These are phyloP conservation scores for Erebia ligea DNA, from an alignment of 2,888 invertebrate genomes.

Conservation along the genomic window DNA sequence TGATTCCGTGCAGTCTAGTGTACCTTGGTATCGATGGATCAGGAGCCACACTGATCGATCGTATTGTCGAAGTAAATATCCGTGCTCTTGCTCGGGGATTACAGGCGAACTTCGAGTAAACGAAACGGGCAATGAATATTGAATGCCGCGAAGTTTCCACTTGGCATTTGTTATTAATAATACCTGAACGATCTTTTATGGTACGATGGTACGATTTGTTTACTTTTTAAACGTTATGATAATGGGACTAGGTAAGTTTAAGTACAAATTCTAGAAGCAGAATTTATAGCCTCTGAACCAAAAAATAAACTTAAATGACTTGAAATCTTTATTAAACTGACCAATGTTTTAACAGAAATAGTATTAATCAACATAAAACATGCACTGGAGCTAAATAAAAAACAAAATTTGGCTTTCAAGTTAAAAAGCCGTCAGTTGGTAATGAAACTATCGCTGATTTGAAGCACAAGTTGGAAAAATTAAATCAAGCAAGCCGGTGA, in stretches of 20 bases:
- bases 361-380: no score
- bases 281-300: background rate
- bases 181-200: background rate
- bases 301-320: background rate
- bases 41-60: slow-evolving; percentile 32
- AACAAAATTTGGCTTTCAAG: no score
- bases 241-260: no score
- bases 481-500: no score
- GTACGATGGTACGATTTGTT: background rate
- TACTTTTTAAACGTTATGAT: background rate
- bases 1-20: slow-evolving; percentile 35
- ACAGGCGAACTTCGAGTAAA: slow-evolving; percentile 25
- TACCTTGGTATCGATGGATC: slow-evolving; percentile 42
- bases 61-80: slow-evolving; percentile 29
- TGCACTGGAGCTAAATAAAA: no score
- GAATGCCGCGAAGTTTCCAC: slow-evolving; percentile 10
- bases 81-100: slow-evolving; percentile 10
- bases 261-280: background rate
- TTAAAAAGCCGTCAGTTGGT: no score
- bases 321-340: no score
- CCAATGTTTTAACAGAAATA: no score
- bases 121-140: slow-evolving; percentile 19
- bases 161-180: slow-evolving; percentile 15
- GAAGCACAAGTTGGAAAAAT: no score
- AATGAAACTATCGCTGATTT: no score